phyloP scores from a whole-genome alignment of 2,113 vertebrate species.

The Hiodon alosoides region DNA sequence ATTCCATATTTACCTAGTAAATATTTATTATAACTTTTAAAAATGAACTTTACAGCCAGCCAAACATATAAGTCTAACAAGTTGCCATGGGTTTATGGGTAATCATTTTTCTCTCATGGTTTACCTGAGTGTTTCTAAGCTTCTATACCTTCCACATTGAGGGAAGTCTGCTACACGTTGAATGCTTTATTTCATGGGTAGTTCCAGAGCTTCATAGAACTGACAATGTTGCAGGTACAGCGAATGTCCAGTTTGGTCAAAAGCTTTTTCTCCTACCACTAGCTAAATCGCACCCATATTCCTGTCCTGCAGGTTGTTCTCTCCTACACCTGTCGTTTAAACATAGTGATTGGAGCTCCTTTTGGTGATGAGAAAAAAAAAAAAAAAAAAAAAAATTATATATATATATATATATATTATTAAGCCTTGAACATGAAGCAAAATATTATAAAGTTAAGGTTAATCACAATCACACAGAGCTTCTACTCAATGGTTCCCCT shows the following conservation, averaged over 20 bases:
- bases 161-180: neutral
- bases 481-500: neutral
- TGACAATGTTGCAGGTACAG: neutral
- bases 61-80: neutral
- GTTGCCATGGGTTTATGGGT: neutral
- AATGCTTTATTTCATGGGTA: neutral
- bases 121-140: neutral
- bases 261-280: neutral
- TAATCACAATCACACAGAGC: neutral
- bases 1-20: too few species aligned
- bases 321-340: neutral
- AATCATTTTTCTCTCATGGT: neutral
- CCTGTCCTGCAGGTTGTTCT: neutral
- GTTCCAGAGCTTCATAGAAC: neutral
- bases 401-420: too few species aligned
- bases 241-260: neutral
- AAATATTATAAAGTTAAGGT: too few species aligned
- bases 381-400: neutral
- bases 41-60: neutral
- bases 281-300: neutral
- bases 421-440: too few species aligned
- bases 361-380: neutral
- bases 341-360: neutral
- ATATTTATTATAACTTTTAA: too few species aligned
- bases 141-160: neutral